phyloP scores from a whole-genome alignment of 2,888 invertebrate genomes.

The Xiphydria camelus region DNA sequence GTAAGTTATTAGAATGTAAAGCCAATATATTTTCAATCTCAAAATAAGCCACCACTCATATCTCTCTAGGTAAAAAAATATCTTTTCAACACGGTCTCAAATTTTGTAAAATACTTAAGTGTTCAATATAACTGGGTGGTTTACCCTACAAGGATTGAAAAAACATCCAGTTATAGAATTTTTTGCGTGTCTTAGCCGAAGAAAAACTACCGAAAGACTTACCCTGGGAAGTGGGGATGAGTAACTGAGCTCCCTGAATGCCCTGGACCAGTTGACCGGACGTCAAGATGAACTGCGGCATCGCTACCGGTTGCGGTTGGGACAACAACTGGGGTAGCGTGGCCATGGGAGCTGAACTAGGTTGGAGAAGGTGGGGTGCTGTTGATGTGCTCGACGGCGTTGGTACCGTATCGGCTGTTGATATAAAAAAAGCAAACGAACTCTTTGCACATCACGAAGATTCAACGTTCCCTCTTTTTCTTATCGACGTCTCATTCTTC shows the following conservation, averaged over 20 bases:
- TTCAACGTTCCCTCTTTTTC: background rate
- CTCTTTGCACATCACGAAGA: background rate
- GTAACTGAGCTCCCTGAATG: constrained; percentile 89
- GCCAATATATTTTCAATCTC: too few relatives aligned
- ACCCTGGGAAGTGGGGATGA: constrained; percentile 96
- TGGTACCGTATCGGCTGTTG: constrained; percentile 49
- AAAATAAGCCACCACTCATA: too few relatives aligned
- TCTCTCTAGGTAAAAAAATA: too few relatives aligned
- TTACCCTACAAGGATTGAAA: too few relatives aligned
- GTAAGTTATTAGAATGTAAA: too few relatives aligned
- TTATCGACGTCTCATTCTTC: background rate
- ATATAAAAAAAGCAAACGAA: background rate
- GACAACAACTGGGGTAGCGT: constrained; percentile 64
- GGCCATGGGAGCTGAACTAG: constrained; percentile 61
- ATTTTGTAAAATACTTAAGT: too few relatives aligned
- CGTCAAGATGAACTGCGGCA: constrained; percentile 90
- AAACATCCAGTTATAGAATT: too few relatives aligned
- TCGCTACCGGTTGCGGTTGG: constrained; percentile 68
- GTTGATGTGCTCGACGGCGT: constrained; percentile 55
- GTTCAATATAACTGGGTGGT: too few relatives aligned
- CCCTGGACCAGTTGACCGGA: constrained; percentile 91
- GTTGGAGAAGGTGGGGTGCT: constrained; percentile 49
- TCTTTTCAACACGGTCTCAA: too few relatives aligned
- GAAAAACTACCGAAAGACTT: constrained; percentile 31
- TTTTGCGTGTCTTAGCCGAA: too few relatives aligned